Base-by-base conservation (phyloP, 2,888 invertebrate genomes). In the Melinaea menophilus region DNA sequence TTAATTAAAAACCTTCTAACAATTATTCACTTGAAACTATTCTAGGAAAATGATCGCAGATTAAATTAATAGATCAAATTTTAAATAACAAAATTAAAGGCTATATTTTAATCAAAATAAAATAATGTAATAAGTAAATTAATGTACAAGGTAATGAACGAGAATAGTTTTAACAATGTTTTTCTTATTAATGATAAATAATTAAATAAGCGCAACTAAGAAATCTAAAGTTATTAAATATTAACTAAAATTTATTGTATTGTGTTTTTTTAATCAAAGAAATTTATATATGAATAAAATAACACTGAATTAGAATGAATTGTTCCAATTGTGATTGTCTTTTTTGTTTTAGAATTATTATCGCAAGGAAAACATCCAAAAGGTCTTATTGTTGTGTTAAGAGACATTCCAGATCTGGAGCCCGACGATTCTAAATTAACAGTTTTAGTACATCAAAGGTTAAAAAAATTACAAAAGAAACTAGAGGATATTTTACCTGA, bases 301-400 rank as follows among this genome's bases (percentile, higher is more conserved):
- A 22, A n/a, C 33, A 54, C 13, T 41, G 13, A 11, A 56, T 11
- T 22, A 47, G 34, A 34, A 37, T 5, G 31, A 56, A 61, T 47
- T 41, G 11, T 55, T 62, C 9, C 13, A 34, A 13, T 45, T 12
- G 45, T 13, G n/a, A 5, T 58, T 35, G 22, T 12, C 2, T 48
- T 61, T 11, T 11, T 63, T 59, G 62, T 77, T 81, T 5, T 79
- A 91, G 91, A 90, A 51, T 79, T 91, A 12, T 72, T 91, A 37
- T 73, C 79, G 64, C 81, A 67, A 58, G 85, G 88, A 5, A 81
- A 79, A 64, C 88, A 90, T 68, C 82, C 90, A 5, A 90, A 87
- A 68, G 91, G 91, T 12, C 68, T 90, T 64, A 81, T 91, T 61
- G 87, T 86, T 0, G 85, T 92, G 12, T 81, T 91, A 58, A 81